Evolutionary conservation across 64 coral and sea anemone genomes (phyloP), one percentile per base, ranked within the genome.

Genomic region (Anthopleura sola): DNA sequence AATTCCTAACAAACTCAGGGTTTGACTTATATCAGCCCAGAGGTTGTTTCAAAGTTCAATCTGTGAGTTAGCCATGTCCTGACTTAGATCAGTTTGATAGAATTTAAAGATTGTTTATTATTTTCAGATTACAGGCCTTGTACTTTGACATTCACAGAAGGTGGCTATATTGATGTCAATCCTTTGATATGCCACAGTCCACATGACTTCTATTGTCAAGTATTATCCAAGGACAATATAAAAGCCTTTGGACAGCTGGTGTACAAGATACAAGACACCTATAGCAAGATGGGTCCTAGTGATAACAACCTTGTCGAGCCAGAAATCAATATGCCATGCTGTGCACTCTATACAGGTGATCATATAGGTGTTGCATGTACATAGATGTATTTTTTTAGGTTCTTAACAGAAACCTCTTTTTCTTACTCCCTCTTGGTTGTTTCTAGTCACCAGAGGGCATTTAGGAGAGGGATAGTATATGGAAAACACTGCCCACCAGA

Each of bases 171-270:
- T 36, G 75, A 95, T 29, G 68, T 95, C 15, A 88, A 81, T 23
- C 90, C 90, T 38, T 76, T 88, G 28, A 60, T 81, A 33, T 85
- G 90, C 56, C 50, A 88, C 26, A 91, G 62, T 39, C 93, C 93
- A 83, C 76, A 91, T 38, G 39, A 82, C 12, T 95, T 95, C 69
- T 31, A 91, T 62, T 95, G 93, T 37, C 93, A 95, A 80, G 79
- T 95, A 20, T 81, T 85, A 81, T 86, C 55, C 23, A 77, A 78
- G 53, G 64, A 86, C 38, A 75, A 86, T 29, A 92, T 92, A 47
- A 62, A 75, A 29, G 48, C 18, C 28, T 85, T 95, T 44, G 75
- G 83, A 3, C 83, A 92, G 60, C 48, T 92, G 3, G 92, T 69
- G 38, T 64, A 89, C 77, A 26, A 88, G 51, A 64, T 95, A 18